Evolutionary conservation across 1,140 invertebrate species (phyloP).

Genomic region (Cataglyphis hispanica): DNA sequence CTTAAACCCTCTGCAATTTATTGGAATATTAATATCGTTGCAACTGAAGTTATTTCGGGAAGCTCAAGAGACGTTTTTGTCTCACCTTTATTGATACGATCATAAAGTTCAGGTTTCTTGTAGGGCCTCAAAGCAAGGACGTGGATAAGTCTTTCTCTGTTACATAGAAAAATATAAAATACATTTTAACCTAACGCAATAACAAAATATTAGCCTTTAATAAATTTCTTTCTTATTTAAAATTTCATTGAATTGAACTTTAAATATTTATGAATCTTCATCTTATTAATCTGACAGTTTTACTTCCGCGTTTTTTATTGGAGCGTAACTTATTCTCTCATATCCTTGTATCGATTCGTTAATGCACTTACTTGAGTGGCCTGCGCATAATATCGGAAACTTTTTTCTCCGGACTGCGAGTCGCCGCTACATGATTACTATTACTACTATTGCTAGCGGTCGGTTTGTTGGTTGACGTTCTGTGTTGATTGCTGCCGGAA

Average conservation of each 20-base stretch:
- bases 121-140: constrained; percentile 95
- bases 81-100: constrained; percentile 92
- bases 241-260: background rate
- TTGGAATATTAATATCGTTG: background rate
- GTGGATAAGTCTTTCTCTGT: constrained; percentile 96
- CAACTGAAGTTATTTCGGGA: background rate
- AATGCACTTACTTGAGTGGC: constrained; percentile 89
- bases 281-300: background rate
- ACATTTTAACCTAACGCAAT: background rate
- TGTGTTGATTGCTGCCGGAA: constrained; percentile 72
- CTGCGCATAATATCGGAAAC: constrained; percentile 89
- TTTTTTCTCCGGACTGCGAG: constrained; percentile 81
- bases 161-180: constrained; percentile 79
- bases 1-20: constrained; percentile 92
- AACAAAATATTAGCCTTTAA: background rate
- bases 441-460: constrained; percentile 62
- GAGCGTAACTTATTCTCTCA: constrained; percentile 10
- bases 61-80: background rate
- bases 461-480: constrained; percentile 75
- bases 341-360: background rate
- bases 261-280: background rate
- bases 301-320: background rate
- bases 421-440: constrained; percentile 67
- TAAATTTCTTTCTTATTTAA: background rate
- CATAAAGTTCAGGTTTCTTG: constrained; percentile 96